Evolutionary conservation across 2,888 invertebrate genomes (phyloP), one percentile per base, ranked within the genome.

Genomic region (Crocallis elinguaria): DNA sequence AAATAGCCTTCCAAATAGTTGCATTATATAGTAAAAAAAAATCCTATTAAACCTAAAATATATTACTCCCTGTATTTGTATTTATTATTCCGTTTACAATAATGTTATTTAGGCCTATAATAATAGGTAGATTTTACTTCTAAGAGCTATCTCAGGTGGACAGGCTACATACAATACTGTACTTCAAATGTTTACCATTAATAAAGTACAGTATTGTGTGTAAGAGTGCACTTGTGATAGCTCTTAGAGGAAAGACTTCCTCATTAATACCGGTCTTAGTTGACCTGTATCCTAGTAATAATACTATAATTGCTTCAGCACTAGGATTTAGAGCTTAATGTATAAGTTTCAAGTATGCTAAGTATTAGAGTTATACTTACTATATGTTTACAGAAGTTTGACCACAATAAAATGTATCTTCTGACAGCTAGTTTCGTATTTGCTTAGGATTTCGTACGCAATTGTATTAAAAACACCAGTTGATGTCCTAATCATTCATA

Each of bases 81-180:
- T 53, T 56, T 56, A 57, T 60, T 58, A 63, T 59, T 54, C 21
- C 33, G 44, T 55, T 48, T 41, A 48, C 8, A 12, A 43, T 37
- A 43, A 29, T 45, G 25, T 37, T 16, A 38, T 48, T 52, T 52
- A n/a, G n/a, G n/a, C n/a, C n/a, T n/a, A n/a, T n/a, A n/a, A n/a
- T n/a, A n/a, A n/a, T n/a, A n/a, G n/a, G n/a, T n/a, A n/a, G n/a
- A n/a, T n/a, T n/a, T n/a, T n/a, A n/a, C n/a, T n/a, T n/a, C n/a
- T n/a, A n/a, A n/a, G n/a, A n/a, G n/a, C n/a, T n/a, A n/a, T n/a
- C n/a, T n/a, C n/a, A n/a, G n/a, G n/a, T n/a, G n/a, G n/a, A n/a
- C n/a, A n/a, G n/a, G n/a, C n/a, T n/a, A n/a, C n/a, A n/a, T n/a
- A n/a, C n/a, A n/a, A n/a, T n/a, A n/a, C n/a, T n/a, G n/a, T n/a